Base-by-base conservation (phyloP, 2,797 vertebrate species). In the Rhinogobio ventralis region DNA sequence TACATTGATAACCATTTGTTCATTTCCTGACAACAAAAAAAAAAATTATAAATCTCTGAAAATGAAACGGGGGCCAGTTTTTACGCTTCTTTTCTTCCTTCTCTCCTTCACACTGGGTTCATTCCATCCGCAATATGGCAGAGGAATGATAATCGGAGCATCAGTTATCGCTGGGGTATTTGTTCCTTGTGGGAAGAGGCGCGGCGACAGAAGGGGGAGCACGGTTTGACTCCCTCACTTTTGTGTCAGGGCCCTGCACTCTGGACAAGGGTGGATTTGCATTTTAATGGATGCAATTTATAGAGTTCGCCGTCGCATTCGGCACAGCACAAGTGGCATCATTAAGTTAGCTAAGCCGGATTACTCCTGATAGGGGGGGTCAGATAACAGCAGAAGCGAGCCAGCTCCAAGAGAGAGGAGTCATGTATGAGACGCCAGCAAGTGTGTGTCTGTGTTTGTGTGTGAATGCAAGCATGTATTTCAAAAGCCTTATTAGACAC, bases 281-380 rank as follows among this genome's bases (percentile, higher is more conserved):
- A 99, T 99, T 99, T 99, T 99, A 99, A 99, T 99, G 95, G 97
- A 97, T 98, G 96, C 96, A 96, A 96, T 97, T 99, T 97, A 98
- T 99, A 97, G 97, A 98, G 96, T 98, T 96, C 96, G 96, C 95
- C 90, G 93, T 95, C 95, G 96, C 95, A 95, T 98, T 96, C 92
- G 93, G 90, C 94, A 95, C 94, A 95, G 97, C 97, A 98, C 97
- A 99, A 99, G 97, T 98, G 97, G 97, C 96, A 98, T 99, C 97
- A 99, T 98, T 99, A 99, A 97, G 96, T 95, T 96, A 96, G 97
- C 97, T 97, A 98, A 98, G 96, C 97, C 96, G 98, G 98, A 99
- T 99, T 99, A 99, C 96, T 96, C 95, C 95, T 94, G 96, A 99
- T 97, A 96, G 95, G 93, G 72, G 95, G 95, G 96, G 96, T 97